These are phyloP conservation scores for Epirrhoe alternata DNA, from an alignment of 2,888 invertebrate genomes.

Conservation along the genomic window DNA sequence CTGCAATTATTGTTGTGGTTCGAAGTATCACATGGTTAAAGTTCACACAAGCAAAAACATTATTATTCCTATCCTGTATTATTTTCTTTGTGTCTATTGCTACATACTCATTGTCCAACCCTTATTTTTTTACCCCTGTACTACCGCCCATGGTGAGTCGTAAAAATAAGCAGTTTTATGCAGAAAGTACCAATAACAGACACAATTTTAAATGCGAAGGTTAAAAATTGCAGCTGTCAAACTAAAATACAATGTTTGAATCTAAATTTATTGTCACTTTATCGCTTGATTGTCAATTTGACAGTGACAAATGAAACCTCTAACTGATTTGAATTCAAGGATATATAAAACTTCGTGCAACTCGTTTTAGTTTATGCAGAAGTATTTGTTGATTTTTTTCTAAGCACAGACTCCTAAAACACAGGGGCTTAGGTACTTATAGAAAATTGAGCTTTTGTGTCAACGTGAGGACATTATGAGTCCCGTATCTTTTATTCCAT, in stretches of 20 bases:
- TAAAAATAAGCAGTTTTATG: conserved; percentile 30
- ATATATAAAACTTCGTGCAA: neutral
- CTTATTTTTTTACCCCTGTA: conserved; percentile 22
- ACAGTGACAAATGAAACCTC: conserved; percentile 15
- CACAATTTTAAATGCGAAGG: conserved; percentile 17
- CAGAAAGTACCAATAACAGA: conserved; percentile 17
- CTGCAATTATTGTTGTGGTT: neutral
- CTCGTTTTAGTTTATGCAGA: neutral
- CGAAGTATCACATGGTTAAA: conserved; percentile 1
- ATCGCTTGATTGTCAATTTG: conserved; percentile 13
- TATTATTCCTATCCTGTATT: conserved; percentile 5
- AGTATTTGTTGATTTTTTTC: neutral
- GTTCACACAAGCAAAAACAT: conserved; percentile 8
- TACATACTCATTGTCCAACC: conserved; percentile 27
- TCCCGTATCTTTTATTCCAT: too few relatives aligned
- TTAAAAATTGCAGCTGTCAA: conserved; percentile 22
- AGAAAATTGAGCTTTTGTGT: too few relatives aligned
- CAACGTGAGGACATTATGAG: too few relatives aligned
- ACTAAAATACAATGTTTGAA: conserved; percentile 11
- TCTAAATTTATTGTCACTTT: conserved; percentile 9
- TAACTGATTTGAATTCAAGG: conserved; percentile 6
- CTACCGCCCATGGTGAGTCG: conserved; percentile 27
- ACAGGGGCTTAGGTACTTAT: too few relatives aligned
- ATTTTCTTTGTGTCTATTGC: conserved; percentile 16
- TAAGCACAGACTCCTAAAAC: too few relatives aligned